Base-by-base conservation (phyloP, 2,797 vertebrate genomes). In the Falco novaeseelandiae region DNA sequence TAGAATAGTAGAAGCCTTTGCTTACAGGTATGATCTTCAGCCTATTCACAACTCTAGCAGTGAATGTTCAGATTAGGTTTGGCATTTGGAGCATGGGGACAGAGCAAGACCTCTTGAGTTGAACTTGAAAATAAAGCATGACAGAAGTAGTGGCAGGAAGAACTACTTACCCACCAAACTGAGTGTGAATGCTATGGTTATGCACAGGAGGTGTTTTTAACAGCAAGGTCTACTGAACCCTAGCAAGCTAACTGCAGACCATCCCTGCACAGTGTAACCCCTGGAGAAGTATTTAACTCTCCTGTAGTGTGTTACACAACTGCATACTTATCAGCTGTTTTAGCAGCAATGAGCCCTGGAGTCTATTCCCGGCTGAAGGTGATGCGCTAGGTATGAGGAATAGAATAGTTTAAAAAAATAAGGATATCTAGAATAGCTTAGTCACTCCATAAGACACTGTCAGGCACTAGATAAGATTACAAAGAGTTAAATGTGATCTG, bases 151-250 rank as follows among this genome's bases (percentile, higher is more conserved):
- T 8, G 8, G 44, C 15, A 46, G 20, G 8, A 71, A 87, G 32
- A 58, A 40, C 4, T 6, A 72, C 12, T 7, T 13, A 23, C 65
- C 58, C 4, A 10, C 7, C 15, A 38, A 81, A 32, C 3, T 44
- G 22, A 38, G 15, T 0, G 0, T 23, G 26, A 81, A 82, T 20
- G 14, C 3, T n/a, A 10, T n/a, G 38, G 26, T 36, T 73, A 10
- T 8, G 17, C 6, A 62, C 29, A 8, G 18, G 29, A 76, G 11
- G 2, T 29, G 16, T 44, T 74, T 83, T 72, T 22, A 79, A 52
- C 26, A 51, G 3, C 5, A 54, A 54, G 6, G 19, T 52, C 17
- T 59, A 30, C 65, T 42, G 30, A 84, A 30, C 7, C 20, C 4
- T 27, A 8, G 9, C 49, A 57, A 86, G 40, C 1, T 10, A 81